phyloP scores from a whole-genome alignment of 2,797 vertebrate species.

The Nannoperca australis region DNA sequence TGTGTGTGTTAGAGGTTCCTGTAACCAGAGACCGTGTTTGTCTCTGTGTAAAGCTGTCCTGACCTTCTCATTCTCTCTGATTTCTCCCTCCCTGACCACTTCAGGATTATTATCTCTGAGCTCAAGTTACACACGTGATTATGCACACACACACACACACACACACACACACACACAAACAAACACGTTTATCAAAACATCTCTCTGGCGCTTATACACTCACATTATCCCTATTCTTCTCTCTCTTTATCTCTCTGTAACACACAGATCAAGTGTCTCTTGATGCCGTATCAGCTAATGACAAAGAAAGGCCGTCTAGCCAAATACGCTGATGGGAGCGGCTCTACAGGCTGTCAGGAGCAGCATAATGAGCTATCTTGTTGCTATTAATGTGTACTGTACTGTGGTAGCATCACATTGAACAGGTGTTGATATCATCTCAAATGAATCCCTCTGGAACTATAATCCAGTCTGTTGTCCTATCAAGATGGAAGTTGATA shows the following conservation, averaged over 20 bases:
- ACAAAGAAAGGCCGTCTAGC: constrained; percentile 43
- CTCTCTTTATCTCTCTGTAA: constrained; percentile 5
- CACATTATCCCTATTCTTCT: constrained; percentile 15
- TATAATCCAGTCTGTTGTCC: background rate
- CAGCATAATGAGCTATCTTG: constrained; percentile 38
- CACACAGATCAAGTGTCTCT: constrained; percentile 63
- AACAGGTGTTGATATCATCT: constrained; percentile 44
- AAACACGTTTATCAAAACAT: constrained; percentile 31
- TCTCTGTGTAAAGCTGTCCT: constrained; percentile 35
- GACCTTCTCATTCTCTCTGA: constrained; percentile 61
- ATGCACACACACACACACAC: background rate
- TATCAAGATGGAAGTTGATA: background rate
- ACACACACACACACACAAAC: constrained; percentile 9
- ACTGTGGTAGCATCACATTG: constrained; percentile 2
- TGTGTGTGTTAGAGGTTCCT: constrained; percentile 31
- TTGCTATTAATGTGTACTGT: constrained; percentile 31
- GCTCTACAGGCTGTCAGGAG: constrained; percentile 49
- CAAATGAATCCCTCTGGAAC: constrained; percentile 1
- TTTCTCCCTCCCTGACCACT: constrained; percentile 39
- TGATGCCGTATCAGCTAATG: constrained; percentile 57
- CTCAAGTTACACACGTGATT: constrained; percentile 64
- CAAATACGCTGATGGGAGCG: constrained; percentile 43
- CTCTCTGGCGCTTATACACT: background rate
- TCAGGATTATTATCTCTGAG: constrained; percentile 62
- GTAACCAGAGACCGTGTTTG: constrained; percentile 66